A percentile compares a stretch with the other conserved stretches of the same genome.
Conservation (phyloP, 53 echinoderm and acorn worm genomes). For the Holothuria leucospilota region DNA sequence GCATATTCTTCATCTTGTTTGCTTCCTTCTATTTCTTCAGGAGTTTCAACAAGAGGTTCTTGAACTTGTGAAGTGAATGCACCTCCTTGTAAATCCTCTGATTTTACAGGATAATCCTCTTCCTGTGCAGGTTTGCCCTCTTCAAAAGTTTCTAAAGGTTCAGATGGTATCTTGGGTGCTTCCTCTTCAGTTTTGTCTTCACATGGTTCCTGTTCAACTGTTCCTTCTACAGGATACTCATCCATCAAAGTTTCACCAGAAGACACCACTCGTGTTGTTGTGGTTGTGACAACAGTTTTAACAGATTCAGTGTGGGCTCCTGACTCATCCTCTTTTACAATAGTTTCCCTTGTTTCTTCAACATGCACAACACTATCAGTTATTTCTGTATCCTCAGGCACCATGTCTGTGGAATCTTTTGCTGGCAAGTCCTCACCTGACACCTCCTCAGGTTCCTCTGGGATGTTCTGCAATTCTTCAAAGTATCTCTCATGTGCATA, state of each 20-base stretch:
- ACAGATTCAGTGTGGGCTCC: constrained; percentile 5
- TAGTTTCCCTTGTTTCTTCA: background rate
- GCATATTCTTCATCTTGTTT: no score
- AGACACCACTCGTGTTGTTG: constrained; percentile 12
- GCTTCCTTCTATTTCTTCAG: no score
- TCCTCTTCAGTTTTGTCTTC: constrained; percentile 54
- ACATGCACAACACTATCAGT: no score
- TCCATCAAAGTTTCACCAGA: background rate
- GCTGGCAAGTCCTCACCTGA: no score
- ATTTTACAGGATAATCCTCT: no score
- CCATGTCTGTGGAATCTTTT: no score
- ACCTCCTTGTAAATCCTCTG: no score
- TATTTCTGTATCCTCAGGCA: no score
- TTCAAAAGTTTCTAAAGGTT: no score
- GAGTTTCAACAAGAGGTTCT: no score
- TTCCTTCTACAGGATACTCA: constrained; percentile 44
- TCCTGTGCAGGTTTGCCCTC: no score
- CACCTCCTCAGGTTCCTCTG: constrained; percentile 23
- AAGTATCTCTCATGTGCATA: constrained; percentile 18
- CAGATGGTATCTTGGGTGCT: background rate
- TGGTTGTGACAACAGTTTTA: constrained; percentile 11
- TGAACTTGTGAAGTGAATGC: no score
- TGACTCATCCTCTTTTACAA: constrained; percentile 1
- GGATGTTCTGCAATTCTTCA: constrained; percentile 44
- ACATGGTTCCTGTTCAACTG: constrained; percentile 41